Evolutionary conservation across 2,113 vertebrate genomes (phyloP), one percentile per base, ranked within the genome.

Genomic region (cattle (Bos taurus)): DNA sequence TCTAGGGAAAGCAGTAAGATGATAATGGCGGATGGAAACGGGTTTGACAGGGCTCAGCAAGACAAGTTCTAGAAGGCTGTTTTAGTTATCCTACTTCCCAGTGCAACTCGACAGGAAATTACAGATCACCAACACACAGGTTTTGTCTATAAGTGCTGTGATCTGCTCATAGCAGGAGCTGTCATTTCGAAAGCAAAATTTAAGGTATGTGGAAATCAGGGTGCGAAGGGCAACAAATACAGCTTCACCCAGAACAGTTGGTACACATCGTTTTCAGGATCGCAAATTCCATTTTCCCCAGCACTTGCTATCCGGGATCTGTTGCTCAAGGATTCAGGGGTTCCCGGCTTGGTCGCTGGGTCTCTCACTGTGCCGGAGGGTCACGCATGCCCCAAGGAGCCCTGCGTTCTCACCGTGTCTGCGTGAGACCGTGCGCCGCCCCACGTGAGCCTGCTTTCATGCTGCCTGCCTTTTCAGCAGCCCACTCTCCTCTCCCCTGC

Each of bases 51-150:
- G n/a, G 16, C 33, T 95, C 67, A 59, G 89, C 48, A 54, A 96
- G 81, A 54, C 7, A 77, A 67, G 62, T 57, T 92, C 15, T 13
- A 82, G 64, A 96, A 95, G n/a, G 81, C 7, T 25, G 16, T 90
- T 91, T 80, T 87, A 87, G 36, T 95, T 80, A 43, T 48, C 93
- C 77, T 74, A 57, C 86, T 95, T 93, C 94, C 95, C 92, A 94
- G 2, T 96, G 93, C 10, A 5, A 60, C 78, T 91, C 0, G 0
- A 82, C 86, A 80, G 97, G 93, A 95, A 95, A 89, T 96, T 78
- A 46, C 36, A 83, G 82, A 85, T 91, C 93, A 56, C 54, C 36
- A 74, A 17, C 26, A n/a, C 40, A 40, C 52, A 46, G 33, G 77
- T n/a, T 88, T 97, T 71, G 33, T 21, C 60, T 77, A 56, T 82